These are phyloP conservation scores for Pelmatolapia mariae DNA, from an alignment of 2,113 vertebrate genomes.

Conservation along the genomic window DNA sequence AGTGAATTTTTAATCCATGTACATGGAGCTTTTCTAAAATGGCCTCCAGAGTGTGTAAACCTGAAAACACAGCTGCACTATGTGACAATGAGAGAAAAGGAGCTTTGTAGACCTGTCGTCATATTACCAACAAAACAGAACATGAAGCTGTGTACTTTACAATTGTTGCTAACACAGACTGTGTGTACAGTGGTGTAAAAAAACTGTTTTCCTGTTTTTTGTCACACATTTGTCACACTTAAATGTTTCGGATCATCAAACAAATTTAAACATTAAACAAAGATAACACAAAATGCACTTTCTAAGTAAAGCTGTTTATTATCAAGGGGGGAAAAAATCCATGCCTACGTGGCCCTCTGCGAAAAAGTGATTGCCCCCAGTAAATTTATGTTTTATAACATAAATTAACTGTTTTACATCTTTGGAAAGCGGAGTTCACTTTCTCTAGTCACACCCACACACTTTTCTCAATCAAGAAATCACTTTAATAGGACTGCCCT, in stretches of 20 bases:
- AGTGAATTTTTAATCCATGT: neutral
- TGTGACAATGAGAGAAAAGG: neutral
- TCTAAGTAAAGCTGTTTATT: neutral
- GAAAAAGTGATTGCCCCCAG: neutral
- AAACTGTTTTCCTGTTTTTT: neutral
- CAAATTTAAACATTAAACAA: neutral
- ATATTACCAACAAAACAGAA: neutral
- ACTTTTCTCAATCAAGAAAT: neutral
- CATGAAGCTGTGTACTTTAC: neutral
- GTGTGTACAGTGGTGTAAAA: neutral
- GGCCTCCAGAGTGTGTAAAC: neutral
- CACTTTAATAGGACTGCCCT: neutral
- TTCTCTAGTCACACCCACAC: neutral
- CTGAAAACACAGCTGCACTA: neutral
- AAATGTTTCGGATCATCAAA: neutral
- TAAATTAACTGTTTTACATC: neutral
- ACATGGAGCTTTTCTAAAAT: neutral
- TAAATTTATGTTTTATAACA: neutral
- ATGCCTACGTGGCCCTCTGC: neutral
- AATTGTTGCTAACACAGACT: neutral
- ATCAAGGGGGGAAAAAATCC: fast-evolving
- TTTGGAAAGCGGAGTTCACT: neutral
- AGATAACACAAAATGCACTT: neutral
- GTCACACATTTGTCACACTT: neutral
- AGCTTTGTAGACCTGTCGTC: neutral